Evolutionary conservation across 1,140 invertebrate genomes (phyloP).

Genomic region (Anastrepha obliqua): DNA sequence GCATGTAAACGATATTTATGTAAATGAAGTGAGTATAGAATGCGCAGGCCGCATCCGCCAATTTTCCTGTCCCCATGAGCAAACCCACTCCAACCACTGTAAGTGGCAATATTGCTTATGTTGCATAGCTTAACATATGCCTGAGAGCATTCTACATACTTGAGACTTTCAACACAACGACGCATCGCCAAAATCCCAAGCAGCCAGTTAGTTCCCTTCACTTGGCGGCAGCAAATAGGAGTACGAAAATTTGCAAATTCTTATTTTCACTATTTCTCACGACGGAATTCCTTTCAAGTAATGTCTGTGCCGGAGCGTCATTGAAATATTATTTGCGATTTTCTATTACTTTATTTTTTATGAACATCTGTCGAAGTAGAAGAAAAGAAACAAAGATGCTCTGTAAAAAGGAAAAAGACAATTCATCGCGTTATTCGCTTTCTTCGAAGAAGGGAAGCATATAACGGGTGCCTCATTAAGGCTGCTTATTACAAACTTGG

Average conservation of each 20-base stretch:
- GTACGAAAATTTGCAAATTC: slow-evolving; percentile 11
- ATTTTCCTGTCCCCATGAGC: not conserved
- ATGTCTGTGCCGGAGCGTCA: not conserved
- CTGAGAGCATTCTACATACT: not conserved
- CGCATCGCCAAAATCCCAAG: not conserved
- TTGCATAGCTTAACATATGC: slow-evolving; percentile 34
- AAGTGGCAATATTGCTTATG: slow-evolving; percentile 13
- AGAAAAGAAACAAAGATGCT: not conserved
- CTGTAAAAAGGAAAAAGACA: not conserved
- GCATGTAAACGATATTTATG: slow-evolving; percentile 46
- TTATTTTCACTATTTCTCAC: slow-evolving; percentile 11
- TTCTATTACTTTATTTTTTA: not conserved
- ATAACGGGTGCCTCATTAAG: too few species aligned
- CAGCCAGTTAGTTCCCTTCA: not conserved
- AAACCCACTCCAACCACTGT: not conserved
- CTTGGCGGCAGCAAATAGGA: not conserved
- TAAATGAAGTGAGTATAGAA: slow-evolving; percentile 7
- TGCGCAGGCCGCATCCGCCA: not conserved
- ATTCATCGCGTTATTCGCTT: slow-evolving; percentile 12
- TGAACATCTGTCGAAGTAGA: not conserved
- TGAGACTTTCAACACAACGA: not conserved
- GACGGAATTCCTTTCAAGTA: not conserved
- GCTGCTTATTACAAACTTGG: too few species aligned
- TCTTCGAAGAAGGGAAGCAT: not conserved
- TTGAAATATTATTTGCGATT: slow-evolving; percentile 28